Percentiles rank a stretch among this genome's conserved stretches.
Conservation (phyloP, 2,888 invertebrate genomes). For the Lycia hirtaria region DNA sequence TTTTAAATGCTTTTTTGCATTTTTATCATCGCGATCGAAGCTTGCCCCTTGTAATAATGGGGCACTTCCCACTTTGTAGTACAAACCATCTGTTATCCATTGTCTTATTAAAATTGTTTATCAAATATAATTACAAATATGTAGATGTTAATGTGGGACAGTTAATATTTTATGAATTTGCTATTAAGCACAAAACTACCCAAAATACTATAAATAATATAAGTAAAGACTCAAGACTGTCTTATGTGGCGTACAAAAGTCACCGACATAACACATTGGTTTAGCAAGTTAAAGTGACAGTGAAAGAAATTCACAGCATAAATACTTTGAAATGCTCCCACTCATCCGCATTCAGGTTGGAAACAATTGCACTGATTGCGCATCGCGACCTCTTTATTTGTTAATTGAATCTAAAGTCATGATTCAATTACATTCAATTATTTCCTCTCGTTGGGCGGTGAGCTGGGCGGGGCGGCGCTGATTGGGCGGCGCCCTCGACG, state of each 20-base stretch:
- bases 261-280: background rate
- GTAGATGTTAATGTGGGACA: too few species aligned
- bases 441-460: slow-evolving; percentile 60
- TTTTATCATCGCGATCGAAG: slow-evolving; percentile 29
- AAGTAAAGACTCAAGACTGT: too few species aligned
- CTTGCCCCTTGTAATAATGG: slow-evolving; percentile 10
- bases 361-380: slow-evolving; percentile 72
- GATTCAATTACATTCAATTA: slow-evolving; percentile 81
- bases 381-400: slow-evolving; percentile 42
- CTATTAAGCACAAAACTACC: too few species aligned
- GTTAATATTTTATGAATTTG: too few species aligned
- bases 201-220: too few species aligned
- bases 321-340: slow-evolving; percentile 10
- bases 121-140: background rate
- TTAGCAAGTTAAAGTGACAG: background rate
- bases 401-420: slow-evolving; percentile 75
- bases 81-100: background rate
- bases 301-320: slow-evolving; percentile 14
- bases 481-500: slow-evolving; percentile 71
- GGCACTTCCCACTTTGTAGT: slow-evolving; percentile 19
- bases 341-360: slow-evolving; percentile 23
- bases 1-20: slow-evolving; percentile 26
- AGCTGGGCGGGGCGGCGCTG: slow-evolving; percentile 64
- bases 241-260: background rate
- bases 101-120: background rate